Evolutionary conservation across 2,888 invertebrate species (phyloP).

Genomic region (Apamea anceps): DNA sequence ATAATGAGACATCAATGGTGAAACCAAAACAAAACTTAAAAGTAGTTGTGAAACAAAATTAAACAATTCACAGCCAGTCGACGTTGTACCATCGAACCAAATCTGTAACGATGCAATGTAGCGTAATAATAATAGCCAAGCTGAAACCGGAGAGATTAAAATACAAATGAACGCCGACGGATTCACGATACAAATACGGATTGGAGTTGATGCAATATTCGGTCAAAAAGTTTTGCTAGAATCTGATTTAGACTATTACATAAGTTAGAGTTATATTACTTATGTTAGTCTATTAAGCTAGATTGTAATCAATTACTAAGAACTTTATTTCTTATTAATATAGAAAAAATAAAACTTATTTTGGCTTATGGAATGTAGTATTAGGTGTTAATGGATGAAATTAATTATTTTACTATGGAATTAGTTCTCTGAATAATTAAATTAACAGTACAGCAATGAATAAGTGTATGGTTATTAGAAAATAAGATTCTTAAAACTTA

Average conservation of each 20-base stretch:
- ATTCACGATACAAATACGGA: constrained; percentile 27
- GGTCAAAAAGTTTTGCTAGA: constrained; percentile 5
- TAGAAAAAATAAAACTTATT: background rate
- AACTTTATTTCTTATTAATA: background rate
- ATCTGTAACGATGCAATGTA: constrained; percentile 27
- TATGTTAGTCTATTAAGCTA: background rate
- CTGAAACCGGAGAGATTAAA: constrained; percentile 35
- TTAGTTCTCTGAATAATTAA: background rate
- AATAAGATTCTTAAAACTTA: background rate
- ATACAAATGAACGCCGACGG: constrained; percentile 44
- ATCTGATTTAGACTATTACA: constrained; percentile 1
- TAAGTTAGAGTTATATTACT: background rate
- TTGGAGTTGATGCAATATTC: constrained; percentile 18
- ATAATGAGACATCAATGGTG: background rate
- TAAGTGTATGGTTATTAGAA: background rate
- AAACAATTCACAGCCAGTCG: constrained; percentile 30
- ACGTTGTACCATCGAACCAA: constrained; percentile 10
- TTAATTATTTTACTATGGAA: background rate
- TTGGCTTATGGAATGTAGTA: background rate
- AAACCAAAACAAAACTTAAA: background rate
- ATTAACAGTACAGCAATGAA: background rate
- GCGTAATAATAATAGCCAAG: constrained; percentile 24
- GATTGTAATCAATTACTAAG: background rate
- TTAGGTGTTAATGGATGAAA: background rate
- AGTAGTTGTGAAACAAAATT: background rate